Base-by-base conservation (phyloP, 1,140 invertebrate genomes). In the Mya arenaria region DNA sequence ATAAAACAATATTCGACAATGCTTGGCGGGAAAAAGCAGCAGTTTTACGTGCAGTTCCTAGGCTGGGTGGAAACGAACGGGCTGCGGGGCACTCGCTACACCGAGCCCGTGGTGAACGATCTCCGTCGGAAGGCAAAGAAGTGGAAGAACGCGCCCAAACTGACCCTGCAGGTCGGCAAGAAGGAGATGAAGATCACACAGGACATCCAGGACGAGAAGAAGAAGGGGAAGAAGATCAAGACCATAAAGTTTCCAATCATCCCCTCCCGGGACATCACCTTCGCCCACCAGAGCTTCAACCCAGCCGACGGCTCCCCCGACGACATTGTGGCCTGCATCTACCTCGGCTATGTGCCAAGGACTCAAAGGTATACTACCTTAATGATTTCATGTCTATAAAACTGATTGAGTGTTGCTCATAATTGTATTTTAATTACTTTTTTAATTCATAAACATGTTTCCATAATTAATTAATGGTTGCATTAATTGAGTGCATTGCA, bases 31-130 rank as follows among this genome's bases (percentile, higher is more conserved):
- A 98, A 98, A 93, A 98, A 98, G 92, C 97, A 97, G 60, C 98
- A 97, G 39, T 99, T 98, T 93, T 99, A 99, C 93, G 98, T 99
- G 60, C 98, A 98, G 97, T 99, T 99, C 94, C 94, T 99, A 85
- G 98, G 98, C 28, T 97, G 98, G 85, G 97, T 98, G 93, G 98
- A 99, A 93, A 96, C 97, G 37, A 96, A 97, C 86, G 97, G 97
- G 19, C 94, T 99, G 81, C 94, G 97, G 17, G 97, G 97, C 62
- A 93, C 95, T 15, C 95, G 96, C 85, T 96, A 95, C 87, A 96
- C 97, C 1, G 92, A 96, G 34, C 96, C 97, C 0, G 97, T 97
- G 48, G 95, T 99, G 85, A 94, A 95, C 74, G 95, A 97, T 87
- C 94, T 99, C 77, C 94, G 98, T 81, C 95, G 97, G 15, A 85